Conservation (phyloP, 2,888 invertebrate genomes). For the Dynastes grantii region DNA sequence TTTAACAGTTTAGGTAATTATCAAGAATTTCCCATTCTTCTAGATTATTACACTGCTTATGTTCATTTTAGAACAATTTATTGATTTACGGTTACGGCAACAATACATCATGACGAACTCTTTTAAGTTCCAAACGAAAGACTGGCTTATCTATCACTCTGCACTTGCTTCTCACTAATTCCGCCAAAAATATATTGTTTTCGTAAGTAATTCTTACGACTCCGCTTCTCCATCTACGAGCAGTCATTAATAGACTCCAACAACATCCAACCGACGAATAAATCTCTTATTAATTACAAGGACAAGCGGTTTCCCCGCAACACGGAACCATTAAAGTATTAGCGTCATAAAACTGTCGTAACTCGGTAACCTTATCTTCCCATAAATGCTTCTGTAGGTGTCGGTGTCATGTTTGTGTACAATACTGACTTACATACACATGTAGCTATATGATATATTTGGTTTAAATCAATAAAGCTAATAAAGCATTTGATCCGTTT, state of each 20-base stretch:
- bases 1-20: too few species aligned
- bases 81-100: background rate
- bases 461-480: conserved; percentile 23
- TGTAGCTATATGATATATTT: conserved; percentile 5
- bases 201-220: conserved; percentile 39
- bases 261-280: conserved; percentile 29
- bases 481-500: background rate
- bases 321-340: conserved; percentile 40
- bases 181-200: conserved; percentile 39
- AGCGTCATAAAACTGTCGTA: conserved; percentile 43
- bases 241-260: conserved; percentile 30
- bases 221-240: conserved; percentile 22
- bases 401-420: conserved; percentile 19
- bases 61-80: background rate
- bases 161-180: conserved; percentile 32
- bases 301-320: conserved; percentile 32
- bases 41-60: background rate
- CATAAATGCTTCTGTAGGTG: conserved; percentile 32
- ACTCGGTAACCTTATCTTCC: conserved; percentile 24
- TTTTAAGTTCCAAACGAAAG: conserved; percentile 25
- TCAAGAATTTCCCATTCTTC: background rate
- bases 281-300: conserved; percentile 45
- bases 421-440: background rate
- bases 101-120: conserved; percentile 5
- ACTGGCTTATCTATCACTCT: conserved; percentile 21